Evolutionary conservation across 2,797 vertebrate genomes (phyloP).

Genomic region (Perodicticus potto): DNA sequence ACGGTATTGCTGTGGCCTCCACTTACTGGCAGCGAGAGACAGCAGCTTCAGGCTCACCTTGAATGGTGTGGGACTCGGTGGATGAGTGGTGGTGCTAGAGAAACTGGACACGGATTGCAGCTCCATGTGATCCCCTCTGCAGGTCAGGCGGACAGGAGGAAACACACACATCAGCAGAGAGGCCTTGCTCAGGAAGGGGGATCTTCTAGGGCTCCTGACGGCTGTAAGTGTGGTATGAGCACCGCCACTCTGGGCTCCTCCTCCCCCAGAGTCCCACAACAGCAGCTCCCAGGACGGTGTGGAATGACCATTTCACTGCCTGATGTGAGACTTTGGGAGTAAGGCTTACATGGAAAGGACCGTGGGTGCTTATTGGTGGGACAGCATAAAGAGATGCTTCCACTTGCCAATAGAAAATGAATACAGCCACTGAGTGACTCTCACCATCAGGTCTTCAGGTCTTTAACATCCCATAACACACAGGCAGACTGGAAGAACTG

Average conservation of each 20-base stretch:
- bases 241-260: too few species aligned
- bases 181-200: background rate
- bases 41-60: background rate
- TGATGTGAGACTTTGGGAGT: background rate
- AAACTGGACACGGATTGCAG: background rate
- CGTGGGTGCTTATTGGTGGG: background rate
- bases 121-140: background rate
- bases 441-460: background rate
- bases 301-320: background rate
- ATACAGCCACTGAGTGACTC: background rate
- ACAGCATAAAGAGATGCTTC: too few species aligned
- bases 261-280: too few species aligned
- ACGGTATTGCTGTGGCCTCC: too few species aligned
- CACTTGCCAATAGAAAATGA: background rate
- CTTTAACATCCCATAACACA: background rate
- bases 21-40: background rate
- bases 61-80: rapidly evolving
- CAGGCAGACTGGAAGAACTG: background rate
- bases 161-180: background rate
- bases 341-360: background rate
- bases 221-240: background rate
- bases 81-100: too few species aligned
- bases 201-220: rapidly evolving
- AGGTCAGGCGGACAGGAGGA: background rate
- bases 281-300: background rate